Evolutionary conservation across 2,113 vertebrate genomes (phyloP), one percentile per base, ranked within the genome.

Genomic region (Burhinus oedicnemus): DNA sequence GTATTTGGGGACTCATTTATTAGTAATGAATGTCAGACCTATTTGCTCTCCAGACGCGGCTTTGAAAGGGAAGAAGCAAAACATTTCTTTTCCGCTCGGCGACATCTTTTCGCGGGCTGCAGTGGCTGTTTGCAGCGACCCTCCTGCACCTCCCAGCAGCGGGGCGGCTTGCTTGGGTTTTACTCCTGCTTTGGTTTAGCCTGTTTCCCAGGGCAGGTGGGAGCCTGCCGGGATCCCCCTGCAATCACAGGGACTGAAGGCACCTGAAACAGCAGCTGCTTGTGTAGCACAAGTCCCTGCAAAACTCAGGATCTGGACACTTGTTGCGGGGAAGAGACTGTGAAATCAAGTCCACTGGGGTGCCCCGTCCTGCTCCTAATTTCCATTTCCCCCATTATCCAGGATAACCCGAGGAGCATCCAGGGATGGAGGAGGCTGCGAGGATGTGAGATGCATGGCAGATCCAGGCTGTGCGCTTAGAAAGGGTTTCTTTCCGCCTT

Each of bases 401-500:
- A 36, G n/a, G 12, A 32, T 45, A 80, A 83, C 12, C 8, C 0
- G 0, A 34, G 42, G 7, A 36, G 9, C 21, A 51, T 51, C 21
- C n/a, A 58, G 47, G 42, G 18, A 8, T n/a, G 23, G 55, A 30
- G 9, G 20, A 71, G 8, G 32, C 38, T 70, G 36, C 2, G 12
- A 84, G 74, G 19, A 29, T 1, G 0, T 2, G 2, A 69, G 16
- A n/a, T 32, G 27, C n/a, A 11, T 10, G 23, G 14, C 25, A 44
- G 27, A 52, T 4, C 3, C 5, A 2, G 40, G 26, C 15, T 86
- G 26, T 47, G 49, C 19, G 45, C 12, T 60, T 64, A 10, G 0
- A 0, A 42, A 15, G 26, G 4, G 4, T 42, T 93, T 79, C 9
- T 38, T 55, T 45, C 21, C 1, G 0, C 2, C 0, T 52, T 40